phyloP scores from a whole-genome alignment of 2,888 invertebrate species.

The Diarsia rubi region DNA sequence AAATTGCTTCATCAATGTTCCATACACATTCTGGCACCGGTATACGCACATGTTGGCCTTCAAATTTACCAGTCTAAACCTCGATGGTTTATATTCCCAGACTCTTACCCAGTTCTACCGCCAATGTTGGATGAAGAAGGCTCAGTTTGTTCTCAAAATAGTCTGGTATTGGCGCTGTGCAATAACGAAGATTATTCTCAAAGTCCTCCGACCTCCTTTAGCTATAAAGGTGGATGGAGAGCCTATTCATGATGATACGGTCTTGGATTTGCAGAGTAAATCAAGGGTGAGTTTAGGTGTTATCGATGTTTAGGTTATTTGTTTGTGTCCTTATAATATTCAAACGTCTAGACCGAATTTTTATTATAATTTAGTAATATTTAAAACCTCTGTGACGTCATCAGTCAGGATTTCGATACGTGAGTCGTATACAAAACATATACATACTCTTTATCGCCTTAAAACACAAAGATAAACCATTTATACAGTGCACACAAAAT shows the following conservation, averaged over 20 bases:
- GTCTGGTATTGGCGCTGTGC: constrained; percentile 75
- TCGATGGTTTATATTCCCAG: constrained; percentile 71
- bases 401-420: background rate
- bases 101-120: constrained; percentile 69
- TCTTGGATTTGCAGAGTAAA: constrained; percentile 25
- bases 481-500: no score
- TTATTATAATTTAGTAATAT: background rate
- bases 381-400: background rate
- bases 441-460: no score
- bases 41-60: constrained; percentile 4
- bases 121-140: constrained; percentile 74
- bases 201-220: constrained; percentile 68
- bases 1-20: constrained; percentile 56
- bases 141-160: constrained; percentile 72
- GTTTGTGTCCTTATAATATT: background rate
- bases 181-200: constrained; percentile 71
- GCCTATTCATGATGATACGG: background rate
- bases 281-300: constrained; percentile 54
- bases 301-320: background rate
- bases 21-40: background rate
- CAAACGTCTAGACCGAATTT: background rate
- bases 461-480: no score
- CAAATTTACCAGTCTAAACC: constrained; percentile 34
- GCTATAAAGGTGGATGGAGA: constrained; percentile 55
- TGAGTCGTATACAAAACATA: no score